Base-by-base conservation (phyloP, 2,888 invertebrate genomes). In the Stenurella melanura region DNA sequence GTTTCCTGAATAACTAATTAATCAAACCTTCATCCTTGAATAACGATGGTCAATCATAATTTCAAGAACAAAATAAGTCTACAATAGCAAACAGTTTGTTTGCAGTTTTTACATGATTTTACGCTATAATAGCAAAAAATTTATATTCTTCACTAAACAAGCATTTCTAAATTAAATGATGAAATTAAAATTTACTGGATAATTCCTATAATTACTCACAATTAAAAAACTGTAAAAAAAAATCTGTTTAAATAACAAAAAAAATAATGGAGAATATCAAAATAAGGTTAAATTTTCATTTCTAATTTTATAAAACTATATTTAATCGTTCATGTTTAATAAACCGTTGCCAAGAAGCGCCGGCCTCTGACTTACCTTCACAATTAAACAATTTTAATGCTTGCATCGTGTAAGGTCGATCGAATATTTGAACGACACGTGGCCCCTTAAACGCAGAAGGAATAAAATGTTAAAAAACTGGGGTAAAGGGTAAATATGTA, bases 11-110 rank as follows among this genome's bases (percentile, higher is more conserved):
- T 50, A 50, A 50, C 2, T 6, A 0, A 50, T 50, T 50, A 6
- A 50, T 50, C n/a, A 50, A 50, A n/a, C n/a, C 50, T n/a, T 50
- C 50, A 50, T 50, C 15, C 50, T 50, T n/a, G n/a, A 50, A 50
- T 50, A 15, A 50, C 15, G 15, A 50, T 15, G 50, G 15, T 50
- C n/a, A 50, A 17, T 50, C 12, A 17, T 1, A 50, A 50, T 50
- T n/a, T 50, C 15, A 50, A 50, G n/a, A 17, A 50, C 7, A n/a
- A 50, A 50, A 50, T 42, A 3, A 42, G 7, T 42, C 7, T 9
- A n/a, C 50, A 15, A 42, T 42, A n/a, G n/a, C n/a, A 50, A 50
- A 50, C n/a, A 17, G n/a, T 50, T 50, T 50, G n/a, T 50, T n/a
- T 50, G 5, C n/a, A n/a, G 4, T n/a, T n/a, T 42, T 42, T 42